Evolutionary conservation across 2,888 invertebrate genomes (phyloP).

Genomic region (Psylliodes chrysocephalus): DNA sequence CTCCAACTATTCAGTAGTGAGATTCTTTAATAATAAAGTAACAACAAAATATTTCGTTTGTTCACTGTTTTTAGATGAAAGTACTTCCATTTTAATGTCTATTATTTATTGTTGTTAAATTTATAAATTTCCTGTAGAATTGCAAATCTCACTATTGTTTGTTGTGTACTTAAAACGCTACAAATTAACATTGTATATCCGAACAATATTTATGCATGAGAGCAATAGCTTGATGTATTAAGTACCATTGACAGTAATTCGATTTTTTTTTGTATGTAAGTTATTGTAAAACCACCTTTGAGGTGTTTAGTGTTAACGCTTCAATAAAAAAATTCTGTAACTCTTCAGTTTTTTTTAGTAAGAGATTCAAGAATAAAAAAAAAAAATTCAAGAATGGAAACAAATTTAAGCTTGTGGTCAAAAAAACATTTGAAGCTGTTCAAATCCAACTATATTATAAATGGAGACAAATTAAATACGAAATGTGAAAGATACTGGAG

Average conservation of each 20-base stretch:
- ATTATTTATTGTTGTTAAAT: neutral
- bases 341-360: too few species aligned
- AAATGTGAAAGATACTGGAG: too few species aligned
- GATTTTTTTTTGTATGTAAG: neutral
- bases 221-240: neutral
- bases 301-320: slow-evolving; percentile 2
- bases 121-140: neutral
- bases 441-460: too few species aligned
- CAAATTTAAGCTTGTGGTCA: too few species aligned
- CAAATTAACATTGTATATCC: neutral
- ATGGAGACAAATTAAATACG: too few species aligned
- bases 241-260: neutral
- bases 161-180: neutral
- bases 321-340: too few species aligned
- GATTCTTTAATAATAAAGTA: neutral
- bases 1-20: neutral
- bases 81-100: neutral
- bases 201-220: neutral
- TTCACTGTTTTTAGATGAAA: neutral
- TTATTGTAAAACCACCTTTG: neutral
- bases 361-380: too few species aligned
- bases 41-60: neutral
- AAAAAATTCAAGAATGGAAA: too few species aligned
- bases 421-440: too few species aligned
- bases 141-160: neutral